Base-by-base conservation (phyloP, 2,888 invertebrate genomes). In the Thereva unica region DNA sequence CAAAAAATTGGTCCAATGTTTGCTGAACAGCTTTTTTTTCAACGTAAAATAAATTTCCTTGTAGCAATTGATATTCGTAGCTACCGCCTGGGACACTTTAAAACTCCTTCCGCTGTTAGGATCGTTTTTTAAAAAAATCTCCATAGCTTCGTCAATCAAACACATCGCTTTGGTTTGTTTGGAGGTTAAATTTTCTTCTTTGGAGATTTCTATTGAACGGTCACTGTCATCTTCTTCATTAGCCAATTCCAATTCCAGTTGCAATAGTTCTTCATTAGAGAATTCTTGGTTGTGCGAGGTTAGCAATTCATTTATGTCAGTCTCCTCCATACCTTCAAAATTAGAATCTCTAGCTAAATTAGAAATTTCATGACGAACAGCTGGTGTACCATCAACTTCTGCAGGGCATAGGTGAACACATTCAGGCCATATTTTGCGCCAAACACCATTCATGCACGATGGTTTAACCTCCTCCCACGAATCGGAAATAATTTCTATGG, bases 361-460 rank as follows among this genome's bases (percentile, higher is more conserved):
- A 49, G 65, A 37, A 54, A 68, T n/a, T 65, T 68, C 61, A 65
- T 54, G 59, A 64, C 53, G 23, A 56, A 64, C 45, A 38, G 41
- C 41, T 53, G 45, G 54, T 54, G 55, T 47, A 54, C 6, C 41
- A 64, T 54, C 54, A 61, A 61, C 49, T 61, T 52, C 52, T 23
- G 23, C 23, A 23, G 23, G 1, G 42, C 23, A 49, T 54, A 59
- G 50, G 49, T 44, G 45, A 63, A 69, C 54, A 59, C 55, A 66
- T 66, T 67, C 69, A 47, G 64, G 59, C 66, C 66, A 70, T 55
- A 67, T 54, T 67, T 59, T 50, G 38, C 65, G 65, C 65, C 59
- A 67, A 64, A 55, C 59, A 49, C 65, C 59, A 12, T 65, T 69
- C 67, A 64, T 67, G 64, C 52, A 67, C 37, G 53, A 61, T 69